Conservation (phyloP, 92 coral and sea anemone species). For the Zoanthus solanderi region DNA sequence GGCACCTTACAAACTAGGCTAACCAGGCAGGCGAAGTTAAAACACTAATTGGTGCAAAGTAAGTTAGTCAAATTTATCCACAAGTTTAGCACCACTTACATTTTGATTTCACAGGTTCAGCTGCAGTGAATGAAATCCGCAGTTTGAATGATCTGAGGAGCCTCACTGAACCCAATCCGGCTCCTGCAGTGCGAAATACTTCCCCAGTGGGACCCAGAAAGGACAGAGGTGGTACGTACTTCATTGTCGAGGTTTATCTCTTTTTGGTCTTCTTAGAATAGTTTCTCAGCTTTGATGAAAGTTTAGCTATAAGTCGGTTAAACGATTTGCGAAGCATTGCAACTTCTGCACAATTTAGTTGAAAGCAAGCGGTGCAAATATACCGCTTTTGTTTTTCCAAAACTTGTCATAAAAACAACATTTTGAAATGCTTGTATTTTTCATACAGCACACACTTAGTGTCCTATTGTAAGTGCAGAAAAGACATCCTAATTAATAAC, state of each 20-base stretch:
- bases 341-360: too few relatives aligned
- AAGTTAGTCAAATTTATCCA: background rate
- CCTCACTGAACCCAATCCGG: slow-evolving; percentile 25
- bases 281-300: background rate
- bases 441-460: too few relatives aligned
- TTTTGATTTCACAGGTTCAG: slow-evolving; percentile 23
- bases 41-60: background rate
- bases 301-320: background rate
- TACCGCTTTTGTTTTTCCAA: too few relatives aligned
- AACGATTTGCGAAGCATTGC: background rate
- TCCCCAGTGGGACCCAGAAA: slow-evolving; percentile 32
- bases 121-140: slow-evolving; percentile 28
- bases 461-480: too few relatives aligned
- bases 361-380: too few relatives aligned
- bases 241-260: background rate
- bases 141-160: slow-evolving; percentile 43
- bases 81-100: too few relatives aligned
- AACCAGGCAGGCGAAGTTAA: too few relatives aligned
- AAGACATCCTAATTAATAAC: too few relatives aligned
- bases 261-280: background rate
- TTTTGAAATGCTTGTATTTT: too few relatives aligned
- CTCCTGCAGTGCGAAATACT: background rate
- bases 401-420: too few relatives aligned
- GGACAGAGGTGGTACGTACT: slow-evolving; percentile 35
- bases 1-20: too few relatives aligned